phyloP scores from a whole-genome alignment of 2,888 invertebrate genomes.

The Diploptera punctata region DNA sequence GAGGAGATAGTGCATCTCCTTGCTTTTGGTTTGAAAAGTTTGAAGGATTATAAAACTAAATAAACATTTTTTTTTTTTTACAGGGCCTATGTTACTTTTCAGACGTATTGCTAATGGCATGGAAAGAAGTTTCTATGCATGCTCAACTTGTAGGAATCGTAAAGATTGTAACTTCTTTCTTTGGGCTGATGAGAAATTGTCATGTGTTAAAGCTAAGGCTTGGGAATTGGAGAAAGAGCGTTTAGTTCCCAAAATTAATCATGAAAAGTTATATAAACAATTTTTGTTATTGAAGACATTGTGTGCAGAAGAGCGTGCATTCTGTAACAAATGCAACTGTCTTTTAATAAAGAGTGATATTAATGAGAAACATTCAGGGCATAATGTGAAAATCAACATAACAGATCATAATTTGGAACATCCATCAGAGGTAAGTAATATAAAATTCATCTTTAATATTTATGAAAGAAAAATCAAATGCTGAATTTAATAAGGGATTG shows the following conservation, averaged over 20 bases:
- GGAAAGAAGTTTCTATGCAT: conserved; percentile 73
- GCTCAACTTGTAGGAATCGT: conserved; percentile 82
- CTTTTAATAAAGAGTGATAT: conserved; percentile 56
- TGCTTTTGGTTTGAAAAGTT: too few relatives aligned
- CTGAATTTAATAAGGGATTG: too few relatives aligned
- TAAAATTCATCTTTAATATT: too few relatives aligned
- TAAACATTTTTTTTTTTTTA: conserved; percentile 31
- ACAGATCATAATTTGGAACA: conserved; percentile 64
- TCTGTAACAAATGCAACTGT: conserved; percentile 69
- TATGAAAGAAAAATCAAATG: too few relatives aligned
- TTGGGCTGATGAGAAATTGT: conserved; percentile 59
- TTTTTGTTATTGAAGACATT: conserved; percentile 61
- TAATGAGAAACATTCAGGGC: conserved; percentile 59
- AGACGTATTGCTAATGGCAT: conserved; percentile 52
- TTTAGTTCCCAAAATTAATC: conserved; percentile 60
- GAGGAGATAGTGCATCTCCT: too few relatives aligned
- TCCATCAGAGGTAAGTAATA: conserved; percentile 64
- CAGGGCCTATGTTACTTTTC: conserved; percentile 74
- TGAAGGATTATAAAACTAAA: too few relatives aligned
- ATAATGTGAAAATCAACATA: conserved; percentile 61
- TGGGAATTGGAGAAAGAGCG: conserved; percentile 60
- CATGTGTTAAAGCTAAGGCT: conserved; percentile 51
- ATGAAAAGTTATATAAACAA: conserved; percentile 59
- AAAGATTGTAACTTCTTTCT: conserved; percentile 78
- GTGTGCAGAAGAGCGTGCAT: conserved; percentile 60